phyloP scores from a whole-genome alignment of 2,888 invertebrate species.

The Yponomeuta evonymella region DNA sequence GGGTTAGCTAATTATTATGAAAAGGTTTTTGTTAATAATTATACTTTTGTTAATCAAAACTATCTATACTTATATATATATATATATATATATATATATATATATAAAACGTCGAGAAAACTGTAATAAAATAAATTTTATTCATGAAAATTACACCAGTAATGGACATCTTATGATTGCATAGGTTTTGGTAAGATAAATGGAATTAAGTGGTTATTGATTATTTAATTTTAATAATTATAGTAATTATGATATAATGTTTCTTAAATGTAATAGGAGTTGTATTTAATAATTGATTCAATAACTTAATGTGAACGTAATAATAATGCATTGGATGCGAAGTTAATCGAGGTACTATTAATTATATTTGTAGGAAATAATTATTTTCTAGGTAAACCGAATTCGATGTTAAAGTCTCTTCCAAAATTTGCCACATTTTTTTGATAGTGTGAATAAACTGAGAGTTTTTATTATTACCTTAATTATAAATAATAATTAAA shows the following conservation, averaged over 20 bases:
- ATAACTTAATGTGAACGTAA: conserved; percentile 24
- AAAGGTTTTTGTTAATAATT: too few species aligned
- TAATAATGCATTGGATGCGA: conserved; percentile 57
- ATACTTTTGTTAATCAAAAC: too few species aligned
- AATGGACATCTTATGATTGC: conserved; percentile 58
- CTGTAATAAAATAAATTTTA: conserved; percentile 11
- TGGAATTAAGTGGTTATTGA: conserved; percentile 53
- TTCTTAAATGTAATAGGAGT: conserved; percentile 21
- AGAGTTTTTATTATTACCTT: not conserved
- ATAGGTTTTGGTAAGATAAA: conserved; percentile 56
- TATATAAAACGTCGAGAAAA: too few species aligned
- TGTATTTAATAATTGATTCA: conserved; percentile 25
- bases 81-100: too few species aligned
- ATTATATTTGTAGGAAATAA: conserved; percentile 28
- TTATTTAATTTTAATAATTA: conserved; percentile 45
- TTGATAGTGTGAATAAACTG: conserved; percentile 29
- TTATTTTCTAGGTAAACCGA: conserved; percentile 55
- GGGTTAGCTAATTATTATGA: too few species aligned
- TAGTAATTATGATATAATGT: conserved; percentile 20
- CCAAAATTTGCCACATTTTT: conserved; percentile 68
- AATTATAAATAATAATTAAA: not conserved
- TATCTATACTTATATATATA: too few species aligned
- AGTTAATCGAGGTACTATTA: conserved; percentile 36
- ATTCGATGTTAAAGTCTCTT: conserved; percentile 59
- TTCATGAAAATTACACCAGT: conserved; percentile 7